Evolutionary conservation across 2,797 vertebrate genomes (phyloP), one percentile per base, ranked within the genome.

Genomic region (Danionella dracula): DNA sequence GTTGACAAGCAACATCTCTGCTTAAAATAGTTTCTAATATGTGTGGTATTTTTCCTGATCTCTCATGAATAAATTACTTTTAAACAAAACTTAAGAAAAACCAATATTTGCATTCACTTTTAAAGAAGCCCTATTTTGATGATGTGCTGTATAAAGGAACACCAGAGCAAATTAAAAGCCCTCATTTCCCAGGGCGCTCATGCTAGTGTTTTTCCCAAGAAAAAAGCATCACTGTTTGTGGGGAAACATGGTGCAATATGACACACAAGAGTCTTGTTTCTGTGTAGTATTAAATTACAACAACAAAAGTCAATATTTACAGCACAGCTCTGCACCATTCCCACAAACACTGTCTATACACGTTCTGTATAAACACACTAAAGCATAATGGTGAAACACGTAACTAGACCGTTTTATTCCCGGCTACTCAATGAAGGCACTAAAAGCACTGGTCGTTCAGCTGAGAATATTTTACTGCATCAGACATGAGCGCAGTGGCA

Each of bases 391-490:
- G n/a, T n/a, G n/a, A n/a, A n/a, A n/a, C n/a, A n/a, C n/a, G n/a
- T n/a, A n/a, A n/a, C n/a, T n/a, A n/a, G 11, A 31, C 6, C 7
- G n/a, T 17, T 42, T 46, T 65, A 55, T 55, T 35, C 46, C 32
- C 54, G 27, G 16, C 12, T 27, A 15, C 27, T 37, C 29, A 27
- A 40, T 48, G n/a, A 49, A 49, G 21, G 11, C 48, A 46, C 38
- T 40, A 38, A 32, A 59, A 32, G 49, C 34, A 13, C 32, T 41
- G 15, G 46, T 11, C 40, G 32, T 17, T 27, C 2, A 11, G 20
- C 32, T 59, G 9, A 42, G 44, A 44, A 62, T 62, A 44, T 64
- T 32, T 45, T n/a, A 19, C 35, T 62, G 29, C 17, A 49, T 48
- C 48, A 54, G 35, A 58, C 17, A 27, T 5, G 15, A 29, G n/a